Evolutionary conservation across 2,797 vertebrate species (phyloP), one percentile per base, ranked within the genome.

Genomic region (Sebastes matsubarae): DNA sequence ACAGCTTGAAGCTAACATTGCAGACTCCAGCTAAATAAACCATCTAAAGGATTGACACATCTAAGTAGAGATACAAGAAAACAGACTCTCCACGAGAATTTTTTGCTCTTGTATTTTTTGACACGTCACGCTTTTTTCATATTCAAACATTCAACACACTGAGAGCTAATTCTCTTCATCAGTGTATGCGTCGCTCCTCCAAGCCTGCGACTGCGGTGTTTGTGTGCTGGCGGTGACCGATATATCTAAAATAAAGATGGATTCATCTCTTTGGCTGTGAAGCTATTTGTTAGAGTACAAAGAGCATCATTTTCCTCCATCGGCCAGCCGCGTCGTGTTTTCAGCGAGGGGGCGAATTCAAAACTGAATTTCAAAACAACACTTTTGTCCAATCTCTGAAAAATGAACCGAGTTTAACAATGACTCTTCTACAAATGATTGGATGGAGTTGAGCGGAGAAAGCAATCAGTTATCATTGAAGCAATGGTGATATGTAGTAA

Each of bases 11-110:
- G 88, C 90, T 59, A 91, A 89, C 87, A 84, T 83, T 75, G 83
- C 83, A 85, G 91, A 91, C 92, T 91, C 79, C 80, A 87, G 91
- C 89, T 94, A 94, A 93, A 94, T 93, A 94, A 94, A 94, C 90
- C 93, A 94, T 93, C 89, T 84, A 86, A 52, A 91, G 80, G 90
- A 92, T 81, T 90, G 89, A 90, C 92, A 91, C 90, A 85, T 93
- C 91, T 90, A 89, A 89, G 90, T 85, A 68, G 84, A 92, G 87
- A 93, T 87, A 90, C 75, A 88, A 91, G 80, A 84, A 85, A 91
- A 88, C 81, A 68, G 79, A 89, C 72, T 83, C 80, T 79, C 59
- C 11, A 63, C 8, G 29, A 83, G 81, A 83, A 77, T 50, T 50
- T 46, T 85, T 69, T 80, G 27, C 72, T 77, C 72, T 87, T 90